These are phyloP conservation scores for Falcunculus frontatus DNA, from an alignment of 2,113 vertebrate species.

Conservation along the genomic window DNA sequence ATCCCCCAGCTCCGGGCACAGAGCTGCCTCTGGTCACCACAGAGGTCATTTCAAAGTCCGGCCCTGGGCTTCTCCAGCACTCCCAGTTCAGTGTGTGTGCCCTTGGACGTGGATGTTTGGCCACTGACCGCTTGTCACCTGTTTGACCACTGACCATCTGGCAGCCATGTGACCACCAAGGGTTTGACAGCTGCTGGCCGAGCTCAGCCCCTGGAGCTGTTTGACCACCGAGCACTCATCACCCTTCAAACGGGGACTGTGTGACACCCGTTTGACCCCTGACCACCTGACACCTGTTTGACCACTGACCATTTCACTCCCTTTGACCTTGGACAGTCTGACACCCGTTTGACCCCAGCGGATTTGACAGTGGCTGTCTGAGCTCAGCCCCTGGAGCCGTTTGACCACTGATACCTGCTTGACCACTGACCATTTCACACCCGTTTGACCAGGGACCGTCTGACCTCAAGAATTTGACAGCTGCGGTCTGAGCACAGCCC, in stretches of 20 bases:
- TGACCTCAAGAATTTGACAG: background rate
- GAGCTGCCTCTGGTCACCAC: background rate
- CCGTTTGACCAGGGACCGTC: background rate
- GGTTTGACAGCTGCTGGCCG: background rate
- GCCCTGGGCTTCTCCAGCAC: background rate
- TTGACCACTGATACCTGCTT: background rate
- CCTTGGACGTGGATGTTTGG: background rate
- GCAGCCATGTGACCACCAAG: background rate
- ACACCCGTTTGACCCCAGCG: background rate
- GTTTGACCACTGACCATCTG: background rate
- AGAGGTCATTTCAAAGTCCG: background rate
- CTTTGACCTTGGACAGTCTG: background rate
- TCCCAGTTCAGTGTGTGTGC: accelerated
- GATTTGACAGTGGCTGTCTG: background rate
- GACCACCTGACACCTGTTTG: background rate
- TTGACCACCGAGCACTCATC: background rate
- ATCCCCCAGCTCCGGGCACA: accelerated
- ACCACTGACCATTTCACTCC: background rate
- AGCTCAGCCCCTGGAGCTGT: background rate
- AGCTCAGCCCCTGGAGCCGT: accelerated
- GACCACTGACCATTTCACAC: background rate
- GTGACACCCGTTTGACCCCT: background rate
- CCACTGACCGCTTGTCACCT: background rate
- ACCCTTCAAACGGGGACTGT: accelerated
- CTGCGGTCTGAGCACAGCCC: background rate